Evolutionary conservation across 1,140 invertebrate genomes (phyloP).

Genomic region (Lepidostoma basale): DNA sequence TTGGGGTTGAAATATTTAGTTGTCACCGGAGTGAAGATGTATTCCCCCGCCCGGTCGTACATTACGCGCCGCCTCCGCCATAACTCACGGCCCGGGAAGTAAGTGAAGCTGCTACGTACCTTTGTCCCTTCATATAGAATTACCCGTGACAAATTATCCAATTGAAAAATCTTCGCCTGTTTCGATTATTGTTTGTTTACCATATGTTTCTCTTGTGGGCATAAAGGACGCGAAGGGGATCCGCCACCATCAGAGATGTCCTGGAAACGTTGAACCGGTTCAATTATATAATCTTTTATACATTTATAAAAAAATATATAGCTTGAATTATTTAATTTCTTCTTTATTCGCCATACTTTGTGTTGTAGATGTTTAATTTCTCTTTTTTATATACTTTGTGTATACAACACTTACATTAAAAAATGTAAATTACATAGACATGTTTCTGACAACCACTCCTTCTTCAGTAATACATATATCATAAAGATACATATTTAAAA

Average conservation of each 20-base stretch:
- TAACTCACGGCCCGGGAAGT: conserved; percentile 3
- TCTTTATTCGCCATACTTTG: too few species aligned
- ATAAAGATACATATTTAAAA: too few species aligned
- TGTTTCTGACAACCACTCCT: too few species aligned
- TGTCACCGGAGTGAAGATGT: conserved; percentile 40
- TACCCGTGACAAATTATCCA: conserved; percentile 23
- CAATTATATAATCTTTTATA: background rate
- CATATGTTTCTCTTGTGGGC: background rate
- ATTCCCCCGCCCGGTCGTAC: conserved; percentile 37
- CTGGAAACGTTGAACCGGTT: background rate
- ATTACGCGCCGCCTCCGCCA: conserved; percentile 26
- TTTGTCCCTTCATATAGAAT: conserved; percentile 17
- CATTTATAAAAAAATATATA: background rate
- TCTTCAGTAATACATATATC: too few species aligned
- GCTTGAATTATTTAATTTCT: background rate
- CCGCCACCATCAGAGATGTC: background rate
- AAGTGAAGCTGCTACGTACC: background rate
- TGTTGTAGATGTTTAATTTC: background rate
- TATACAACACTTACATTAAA: too few species aligned
- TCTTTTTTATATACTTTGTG: background rate
- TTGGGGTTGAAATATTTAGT: conserved; percentile 41
- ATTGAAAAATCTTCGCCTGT: conserved; percentile 21
- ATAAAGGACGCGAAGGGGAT: background rate
- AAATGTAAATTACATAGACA: too few species aligned
- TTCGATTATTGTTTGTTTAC: conserved; percentile 19